Percentiles rank a stretch among this genome's conserved stretches.
phyloP scores from a whole-genome alignment of 1,140 invertebrate species.

The Anastrepha obliqua region DNA sequence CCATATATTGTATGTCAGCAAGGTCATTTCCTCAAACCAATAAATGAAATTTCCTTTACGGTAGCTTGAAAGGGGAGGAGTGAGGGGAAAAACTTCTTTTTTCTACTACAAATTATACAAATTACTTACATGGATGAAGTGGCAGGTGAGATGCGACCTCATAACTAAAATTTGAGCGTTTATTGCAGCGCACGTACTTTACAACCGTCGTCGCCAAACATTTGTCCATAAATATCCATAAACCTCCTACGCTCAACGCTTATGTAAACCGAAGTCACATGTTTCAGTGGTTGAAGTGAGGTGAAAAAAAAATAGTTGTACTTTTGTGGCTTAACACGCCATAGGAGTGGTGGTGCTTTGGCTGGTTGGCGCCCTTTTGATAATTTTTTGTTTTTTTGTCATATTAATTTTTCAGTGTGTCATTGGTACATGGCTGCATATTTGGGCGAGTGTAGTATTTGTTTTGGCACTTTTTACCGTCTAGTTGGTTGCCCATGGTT shows the following conservation, averaged over 20 bases:
- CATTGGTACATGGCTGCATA: background rate
- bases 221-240: background rate
- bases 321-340: background rate
- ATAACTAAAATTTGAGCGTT: slow-evolving; percentile 36
- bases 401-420: background rate
- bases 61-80: background rate
- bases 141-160: slow-evolving; percentile 43
- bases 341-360: background rate
- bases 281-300: slow-evolving; percentile 8
- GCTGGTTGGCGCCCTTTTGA: background rate
- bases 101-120: slow-evolving; percentile 28
- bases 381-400: background rate
- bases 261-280: slow-evolving; percentile 28
- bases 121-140: slow-evolving; percentile 34
- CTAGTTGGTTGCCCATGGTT: slow-evolving; percentile 8
- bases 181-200: background rate
- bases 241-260: background rate
- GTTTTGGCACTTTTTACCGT: slow-evolving; percentile 12
- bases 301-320: background rate
- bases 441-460: slow-evolving; percentile 14
- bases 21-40: slow-evolving; percentile 34
- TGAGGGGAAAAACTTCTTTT: background rate
- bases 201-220: background rate
- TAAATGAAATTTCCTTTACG: too few species aligned
- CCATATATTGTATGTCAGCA: background rate